These are phyloP conservation scores for Ptilodon capucinus DNA, from an alignment of 2,888 invertebrate genomes.

Conservation along the genomic window DNA sequence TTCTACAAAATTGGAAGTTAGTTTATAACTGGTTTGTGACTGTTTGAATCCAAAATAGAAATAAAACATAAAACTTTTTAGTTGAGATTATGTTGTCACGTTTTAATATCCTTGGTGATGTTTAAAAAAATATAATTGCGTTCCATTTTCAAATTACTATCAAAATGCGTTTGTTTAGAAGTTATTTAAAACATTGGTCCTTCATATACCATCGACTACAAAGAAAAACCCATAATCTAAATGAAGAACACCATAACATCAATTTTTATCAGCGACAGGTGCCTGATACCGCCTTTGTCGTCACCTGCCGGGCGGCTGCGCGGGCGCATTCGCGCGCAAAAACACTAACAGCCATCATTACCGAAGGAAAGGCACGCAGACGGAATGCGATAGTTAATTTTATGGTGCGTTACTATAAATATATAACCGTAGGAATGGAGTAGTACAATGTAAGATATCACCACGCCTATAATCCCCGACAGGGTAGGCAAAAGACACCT, in stretches of 20 bases:
- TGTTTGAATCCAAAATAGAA: too few species aligned
- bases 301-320: constrained; percentile 41
- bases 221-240: constrained; percentile 6
- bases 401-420: constrained; percentile 24
- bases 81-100: too few species aligned
- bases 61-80: too few species aligned
- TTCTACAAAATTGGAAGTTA: too few species aligned
- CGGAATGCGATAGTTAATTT: constrained; percentile 39
- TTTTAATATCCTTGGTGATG: too few species aligned
- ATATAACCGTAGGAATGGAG: neutral
- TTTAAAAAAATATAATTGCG: too few species aligned
- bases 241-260: constrained; percentile 7
- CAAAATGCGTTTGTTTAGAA: too few species aligned
- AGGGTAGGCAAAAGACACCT: too few species aligned
- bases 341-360: constrained; percentile 50
- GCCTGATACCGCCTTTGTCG: constrained; percentile 32
- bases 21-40: too few species aligned
- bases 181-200: neutral
- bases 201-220: neutral
- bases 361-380: constrained; percentile 30
- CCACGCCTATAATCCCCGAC: too few species aligned
- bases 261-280: constrained; percentile 40
- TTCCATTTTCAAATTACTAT: too few species aligned
- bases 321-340: constrained; percentile 49
- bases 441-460: neutral